Base-by-base conservation (phyloP, 2,888 invertebrate genomes). In the Dasysyrphus albostriatus region DNA sequence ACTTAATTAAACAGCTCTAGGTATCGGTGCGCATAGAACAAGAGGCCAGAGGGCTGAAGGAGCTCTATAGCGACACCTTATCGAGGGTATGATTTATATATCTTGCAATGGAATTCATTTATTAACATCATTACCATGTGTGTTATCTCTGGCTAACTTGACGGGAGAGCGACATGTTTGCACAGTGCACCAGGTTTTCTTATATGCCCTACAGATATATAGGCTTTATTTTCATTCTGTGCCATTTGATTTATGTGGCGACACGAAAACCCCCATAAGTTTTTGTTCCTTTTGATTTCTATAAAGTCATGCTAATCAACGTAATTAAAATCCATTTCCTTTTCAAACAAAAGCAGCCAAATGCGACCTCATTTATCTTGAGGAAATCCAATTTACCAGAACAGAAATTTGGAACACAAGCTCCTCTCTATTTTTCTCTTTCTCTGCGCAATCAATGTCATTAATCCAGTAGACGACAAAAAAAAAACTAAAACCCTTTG, bases 81-180 rank as follows among this genome's bases (percentile, higher is more conserved):
- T 83, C 78, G 65, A 75, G 83, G 70, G 74, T 87, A 83, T 87
- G 87, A 87, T 87, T 87, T 87, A 87, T 87, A 42, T 42, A 77
- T 79, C 78, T 79, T 87, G 74, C 78, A 67, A 72, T 83, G 49
- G 78, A 83, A 87, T 78, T 83, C 87, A 87, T 87, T 87, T 79
- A 75, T 87, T 83, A 83, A 75, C 78, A 83, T 83, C 83, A 87
- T 87, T 79, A 78, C 83, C 83, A 87, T 87, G 83, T 79, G 77
- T 78, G 82, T 73, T 79, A 72, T 76, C 59, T 44, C n/a, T 44
- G 58, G 54, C 32, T 16, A 54, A 61, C 10, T 56, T 69, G 77
- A 59, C 34, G 32, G 32, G 14, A 54, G 16, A 37, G 34, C 10
- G 34, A 51, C 51, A 69, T 51, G 65, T 61, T 72, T 65, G 67